Percentiles rank a stretch among this genome's conserved stretches.
Evolutionary conservation across 2,113 vertebrate genomes (phyloP).

Genomic region (Jacana jacana): DNA sequence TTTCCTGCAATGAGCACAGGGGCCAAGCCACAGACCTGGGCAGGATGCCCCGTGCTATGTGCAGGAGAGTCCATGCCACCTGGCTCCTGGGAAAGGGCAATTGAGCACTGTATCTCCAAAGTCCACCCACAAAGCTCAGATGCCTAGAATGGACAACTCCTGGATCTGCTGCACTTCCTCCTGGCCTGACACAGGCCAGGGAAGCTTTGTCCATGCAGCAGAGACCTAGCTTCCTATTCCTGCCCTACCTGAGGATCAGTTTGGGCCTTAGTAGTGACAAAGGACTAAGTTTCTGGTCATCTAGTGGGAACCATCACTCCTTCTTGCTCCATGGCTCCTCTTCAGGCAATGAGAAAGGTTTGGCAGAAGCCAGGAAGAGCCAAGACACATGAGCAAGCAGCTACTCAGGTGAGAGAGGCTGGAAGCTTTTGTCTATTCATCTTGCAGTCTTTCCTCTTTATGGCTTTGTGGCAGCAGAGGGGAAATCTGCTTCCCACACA

Average conservation of each 20-base stretch:
- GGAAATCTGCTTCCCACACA: not conserved
- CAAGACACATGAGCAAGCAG: not conserved
- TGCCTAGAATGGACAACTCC: not conserved
- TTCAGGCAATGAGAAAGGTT: not conserved
- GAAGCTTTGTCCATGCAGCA: not conserved
- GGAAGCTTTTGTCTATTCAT: not conserved
- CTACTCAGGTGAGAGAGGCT: not conserved
- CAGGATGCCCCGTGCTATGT: fast-evolving
- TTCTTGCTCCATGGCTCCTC: not conserved
- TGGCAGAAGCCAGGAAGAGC: not conserved
- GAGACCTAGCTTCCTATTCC: not conserved
- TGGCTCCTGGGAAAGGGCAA: not conserved
- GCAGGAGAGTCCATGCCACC: not conserved
- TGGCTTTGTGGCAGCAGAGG: not conserved
- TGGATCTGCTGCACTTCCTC: not conserved
- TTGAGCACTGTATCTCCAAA: not conserved
- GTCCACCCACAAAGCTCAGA: fast-evolving
- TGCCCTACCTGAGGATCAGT: not conserved
- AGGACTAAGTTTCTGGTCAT: not conserved
- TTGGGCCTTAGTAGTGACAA: not conserved
- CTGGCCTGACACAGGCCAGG: fast-evolving
- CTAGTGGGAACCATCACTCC: not conserved
- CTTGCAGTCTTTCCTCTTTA: not conserved
- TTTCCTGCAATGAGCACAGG: fast-evolving
- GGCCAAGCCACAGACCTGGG: not conserved